Evolutionary conservation across 2,888 invertebrate genomes (phyloP).

Genomic region (Amphipyra tragopoginis): DNA sequence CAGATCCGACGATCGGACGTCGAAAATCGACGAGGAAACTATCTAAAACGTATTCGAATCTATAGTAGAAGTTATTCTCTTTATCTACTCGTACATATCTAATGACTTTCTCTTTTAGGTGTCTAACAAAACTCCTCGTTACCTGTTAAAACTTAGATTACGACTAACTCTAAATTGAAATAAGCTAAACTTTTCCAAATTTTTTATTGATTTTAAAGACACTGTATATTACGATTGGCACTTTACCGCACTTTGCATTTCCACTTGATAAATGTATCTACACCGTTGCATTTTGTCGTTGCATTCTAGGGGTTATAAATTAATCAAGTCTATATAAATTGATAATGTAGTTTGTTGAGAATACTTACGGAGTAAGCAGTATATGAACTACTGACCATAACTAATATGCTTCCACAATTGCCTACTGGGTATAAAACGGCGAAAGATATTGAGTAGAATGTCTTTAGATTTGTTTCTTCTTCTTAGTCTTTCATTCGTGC

Average conservation of each 20-base stretch:
- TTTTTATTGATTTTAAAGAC: conserved; percentile 65
- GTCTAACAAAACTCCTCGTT: conserved; percentile 35
- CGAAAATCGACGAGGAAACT: conserved; percentile 5
- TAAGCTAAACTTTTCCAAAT: conserved; percentile 67
- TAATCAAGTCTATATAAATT: conserved; percentile 64
- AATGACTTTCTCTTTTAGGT: conserved; percentile 54
- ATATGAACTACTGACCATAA: conserved; percentile 40
- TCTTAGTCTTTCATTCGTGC: neutral
- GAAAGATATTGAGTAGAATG: conserved; percentile 27
- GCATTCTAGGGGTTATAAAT: conserved; percentile 72
- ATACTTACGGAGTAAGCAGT: conserved; percentile 83
- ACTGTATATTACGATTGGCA: conserved; percentile 81
- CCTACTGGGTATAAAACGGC: conserved; percentile 15
- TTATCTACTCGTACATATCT: conserved; percentile 58
- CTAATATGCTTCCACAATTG: conserved; percentile 20
- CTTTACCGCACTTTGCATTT: conserved; percentile 81
- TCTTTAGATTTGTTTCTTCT: neutral
- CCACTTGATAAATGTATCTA: conserved; percentile 79
- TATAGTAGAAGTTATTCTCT: conserved; percentile 42
- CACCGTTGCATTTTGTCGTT: conserved; percentile 84
- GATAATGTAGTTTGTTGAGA: conserved; percentile 81
- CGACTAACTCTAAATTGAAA: conserved; percentile 52
- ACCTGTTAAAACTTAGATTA: conserved; percentile 50
- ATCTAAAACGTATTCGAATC: conserved; percentile 16
- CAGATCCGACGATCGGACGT: conserved; percentile 21